Evolutionary conservation across 2,888 invertebrate genomes (phyloP).

Genomic region (Pelosia muscerda): DNA sequence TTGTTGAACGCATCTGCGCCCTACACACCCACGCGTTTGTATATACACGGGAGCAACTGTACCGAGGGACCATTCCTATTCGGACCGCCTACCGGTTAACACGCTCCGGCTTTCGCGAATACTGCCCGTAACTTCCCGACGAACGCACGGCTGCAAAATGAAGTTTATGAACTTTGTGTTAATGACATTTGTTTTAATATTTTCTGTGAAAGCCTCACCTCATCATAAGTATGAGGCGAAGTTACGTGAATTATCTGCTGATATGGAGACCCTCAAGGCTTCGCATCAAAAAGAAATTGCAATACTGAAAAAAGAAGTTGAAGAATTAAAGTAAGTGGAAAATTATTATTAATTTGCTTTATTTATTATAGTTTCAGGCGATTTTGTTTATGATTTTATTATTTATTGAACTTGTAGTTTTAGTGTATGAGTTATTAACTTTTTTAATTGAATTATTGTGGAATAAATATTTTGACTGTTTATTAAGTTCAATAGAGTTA

Average conservation of each 20-base stretch:
- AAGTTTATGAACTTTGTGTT: conserved; percentile 64
- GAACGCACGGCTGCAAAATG: conserved; percentile 47
- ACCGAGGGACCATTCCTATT: conserved; percentile 63
- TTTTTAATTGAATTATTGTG: too few species aligned
- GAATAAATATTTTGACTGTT: too few species aligned
- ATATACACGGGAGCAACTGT: conserved; percentile 57
- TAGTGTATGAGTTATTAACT: too few species aligned
- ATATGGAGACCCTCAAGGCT: conserved; percentile 67
- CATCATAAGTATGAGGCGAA: conserved; percentile 62
- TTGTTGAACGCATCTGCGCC: conserved; percentile 83
- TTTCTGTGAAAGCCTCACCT: conserved; percentile 57
- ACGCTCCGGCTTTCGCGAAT: conserved; percentile 44
- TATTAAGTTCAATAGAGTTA: too few species aligned
- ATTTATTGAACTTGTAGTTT: too few species aligned
- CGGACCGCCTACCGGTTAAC: conserved; percentile 50
- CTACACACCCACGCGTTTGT: conserved; percentile 54
- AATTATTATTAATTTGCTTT: not conserved
- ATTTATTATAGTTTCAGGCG: not conserved
- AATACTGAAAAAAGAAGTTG: conserved; percentile 67
- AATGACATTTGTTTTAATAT: conserved; percentile 56
- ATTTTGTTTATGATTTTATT: not conserved
- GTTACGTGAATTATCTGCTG: conserved; percentile 62
- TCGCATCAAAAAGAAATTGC: conserved; percentile 64
- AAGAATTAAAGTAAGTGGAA: conserved; percentile 74
- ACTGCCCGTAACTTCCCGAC: conserved; percentile 41